These are phyloP conservation scores for Anadara kagoshimensis DNA, from an alignment of 1,140 invertebrate species.

Conservation along the genomic window DNA sequence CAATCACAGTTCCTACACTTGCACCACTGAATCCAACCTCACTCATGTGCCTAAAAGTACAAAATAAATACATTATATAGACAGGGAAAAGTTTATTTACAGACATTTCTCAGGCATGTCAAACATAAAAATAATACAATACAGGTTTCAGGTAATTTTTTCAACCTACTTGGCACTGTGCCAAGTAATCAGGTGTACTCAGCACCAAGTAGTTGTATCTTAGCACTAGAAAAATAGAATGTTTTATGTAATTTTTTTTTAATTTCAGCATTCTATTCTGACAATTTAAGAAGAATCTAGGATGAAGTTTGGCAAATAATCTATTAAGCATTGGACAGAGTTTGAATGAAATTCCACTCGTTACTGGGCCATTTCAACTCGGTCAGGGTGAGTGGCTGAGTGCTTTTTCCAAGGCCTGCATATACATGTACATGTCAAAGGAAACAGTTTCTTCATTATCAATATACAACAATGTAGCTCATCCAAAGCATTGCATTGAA, in stretches of 20 bases:
- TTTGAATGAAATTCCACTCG: too few species aligned
- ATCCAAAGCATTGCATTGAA: too few species aligned
- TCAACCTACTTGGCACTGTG: too few species aligned
- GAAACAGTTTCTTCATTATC: too few species aligned
- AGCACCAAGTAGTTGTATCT: too few species aligned
- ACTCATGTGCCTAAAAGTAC: conserved; percentile 29
- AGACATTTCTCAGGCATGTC: neutral
- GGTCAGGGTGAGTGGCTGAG: too few species aligned
- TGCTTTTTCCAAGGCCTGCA: too few species aligned
- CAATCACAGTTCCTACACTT: conserved; percentile 25
- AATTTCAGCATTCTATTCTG: neutral
- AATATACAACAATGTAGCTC: too few species aligned
- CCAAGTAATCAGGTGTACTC: too few species aligned
- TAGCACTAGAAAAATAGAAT: neutral
- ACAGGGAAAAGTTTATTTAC: neutral
- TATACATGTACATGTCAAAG: too few species aligned
- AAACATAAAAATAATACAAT: neutral
- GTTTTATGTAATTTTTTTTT: neutral
- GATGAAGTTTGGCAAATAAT: neutral
- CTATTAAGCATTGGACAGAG: neutral
- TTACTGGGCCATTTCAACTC: too few species aligned
- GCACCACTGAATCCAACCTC: conserved; percentile 37
- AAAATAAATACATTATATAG: conserved; percentile 8
- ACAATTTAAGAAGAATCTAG: neutral
- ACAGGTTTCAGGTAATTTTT: too few species aligned